Evolutionary conservation across 2,888 invertebrate species (phyloP), one percentile per base, ranked within the genome.

Genomic region (Ptychoptera contaminata): DNA sequence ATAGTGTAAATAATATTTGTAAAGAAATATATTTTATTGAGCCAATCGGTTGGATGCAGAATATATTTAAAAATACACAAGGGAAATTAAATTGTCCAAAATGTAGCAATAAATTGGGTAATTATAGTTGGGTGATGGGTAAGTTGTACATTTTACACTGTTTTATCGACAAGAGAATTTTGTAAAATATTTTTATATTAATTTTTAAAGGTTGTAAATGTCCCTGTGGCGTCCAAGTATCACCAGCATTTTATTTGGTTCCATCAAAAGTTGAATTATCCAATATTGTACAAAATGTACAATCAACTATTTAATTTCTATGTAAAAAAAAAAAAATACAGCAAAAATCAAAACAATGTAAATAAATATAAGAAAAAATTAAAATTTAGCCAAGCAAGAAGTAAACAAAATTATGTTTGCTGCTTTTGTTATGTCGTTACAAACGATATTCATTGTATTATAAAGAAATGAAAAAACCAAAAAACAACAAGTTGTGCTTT

Each of bases 61-160:
- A 77, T 55, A 77, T 82, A 39, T 68, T 74, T 36, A 75, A 76
- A 54, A 72, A 69, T 46, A 71, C 79, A 11, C 79, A 83, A 56
- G 91, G 91, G 35, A 90, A 91, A 65, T 71, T 93, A 49, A 73
- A 79, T 62, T 84, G 92, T 62, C 86, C 91, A 40, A 84, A 86
- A 61, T 92, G 92, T 58, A 69, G 69, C 47, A 76, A 76, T 48
- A 91, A 92, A 67, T 70, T 92, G 48, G 93, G 92, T 29, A 86
- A 84, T 46, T 92, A 85, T 61, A 88, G 84, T 61, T 92, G 92
- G 93, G 74, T 85, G 47, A 82, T 82, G 76, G 86, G 82, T 81
- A 50, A 59, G 68, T 45, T 37, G 8, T 30, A 39, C 14, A 15
- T 35, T n/a, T 35, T 40, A 10, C 4, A 23, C 3, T 23, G 3